These are phyloP conservation scores for Oreamnos americanus DNA, from an alignment of 2,113 vertebrate genomes.

Conservation along the genomic window DNA sequence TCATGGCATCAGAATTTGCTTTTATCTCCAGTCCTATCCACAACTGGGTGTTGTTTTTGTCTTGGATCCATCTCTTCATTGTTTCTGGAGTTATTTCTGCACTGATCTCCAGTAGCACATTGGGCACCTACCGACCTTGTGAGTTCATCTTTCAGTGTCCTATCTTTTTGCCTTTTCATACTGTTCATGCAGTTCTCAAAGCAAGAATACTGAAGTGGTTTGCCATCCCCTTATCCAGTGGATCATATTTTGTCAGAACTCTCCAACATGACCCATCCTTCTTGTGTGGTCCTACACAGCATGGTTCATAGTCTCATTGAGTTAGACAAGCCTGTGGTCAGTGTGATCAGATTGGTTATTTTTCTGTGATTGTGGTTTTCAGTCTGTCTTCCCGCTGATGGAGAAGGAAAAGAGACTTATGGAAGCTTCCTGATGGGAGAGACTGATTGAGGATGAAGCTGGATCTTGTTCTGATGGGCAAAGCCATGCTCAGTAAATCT, in stretches of 20 bases:
- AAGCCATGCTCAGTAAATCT: not conserved
- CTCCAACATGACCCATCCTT: not conserved
- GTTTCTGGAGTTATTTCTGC: not conserved
- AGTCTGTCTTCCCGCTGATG: not conserved
- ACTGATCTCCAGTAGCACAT: not conserved
- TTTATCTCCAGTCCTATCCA: not conserved
- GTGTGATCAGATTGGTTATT: not conserved
- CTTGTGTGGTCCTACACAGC: not conserved
- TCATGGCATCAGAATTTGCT: not conserved
- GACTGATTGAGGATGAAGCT: not conserved
- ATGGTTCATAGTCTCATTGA: not conserved
- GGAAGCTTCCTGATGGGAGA: not conserved
- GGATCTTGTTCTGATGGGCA: not conserved
- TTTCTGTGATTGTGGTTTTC: not conserved
- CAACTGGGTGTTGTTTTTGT: not conserved
- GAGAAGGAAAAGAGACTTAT: not conserved
- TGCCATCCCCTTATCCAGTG: not conserved
- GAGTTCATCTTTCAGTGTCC: not conserved
- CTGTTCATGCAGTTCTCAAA: not conserved
- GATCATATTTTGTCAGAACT: not conserved
- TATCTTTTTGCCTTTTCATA: not conserved
- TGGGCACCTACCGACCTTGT: not conserved
- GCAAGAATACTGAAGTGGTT: not conserved
- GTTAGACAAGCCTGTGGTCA: not conserved
- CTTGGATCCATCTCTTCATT: not conserved